phyloP scores from a whole-genome alignment of 2,888 invertebrate genomes.

The Beris morrisii region DNA sequence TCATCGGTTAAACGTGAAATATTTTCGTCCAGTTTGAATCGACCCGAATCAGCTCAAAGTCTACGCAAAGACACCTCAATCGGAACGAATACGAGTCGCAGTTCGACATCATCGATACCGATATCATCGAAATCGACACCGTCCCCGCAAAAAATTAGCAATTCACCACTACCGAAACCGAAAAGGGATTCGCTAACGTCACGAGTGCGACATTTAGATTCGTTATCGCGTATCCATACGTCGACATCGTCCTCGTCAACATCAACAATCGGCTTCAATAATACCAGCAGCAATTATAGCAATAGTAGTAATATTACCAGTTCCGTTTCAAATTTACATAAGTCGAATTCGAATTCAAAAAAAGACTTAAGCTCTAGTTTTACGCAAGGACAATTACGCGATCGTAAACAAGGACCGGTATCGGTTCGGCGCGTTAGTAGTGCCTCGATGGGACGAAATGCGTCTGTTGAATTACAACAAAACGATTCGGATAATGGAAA shows the following conservation, averaged over 20 bases:
- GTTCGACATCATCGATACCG: constrained; percentile 54
- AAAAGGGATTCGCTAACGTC: constrained; percentile 60
- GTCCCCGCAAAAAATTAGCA: constrained; percentile 46
- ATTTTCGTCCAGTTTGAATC: constrained; percentile 46
- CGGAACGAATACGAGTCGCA: constrained; percentile 48
- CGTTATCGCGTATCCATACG: constrained; percentile 55
- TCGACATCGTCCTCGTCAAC: constrained; percentile 45
- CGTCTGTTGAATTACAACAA: constrained; percentile 40
- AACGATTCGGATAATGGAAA: constrained; percentile 55
- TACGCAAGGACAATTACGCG: constrained; percentile 41
- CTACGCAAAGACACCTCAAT: constrained; percentile 50
- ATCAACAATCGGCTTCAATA: constrained; percentile 30
- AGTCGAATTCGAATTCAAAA: constrained; percentile 39
- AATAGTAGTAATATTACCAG: constrained; percentile 32
- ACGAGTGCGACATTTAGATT: constrained; percentile 59
- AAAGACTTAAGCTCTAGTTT: constrained; percentile 42
- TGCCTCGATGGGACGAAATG: constrained; percentile 51
- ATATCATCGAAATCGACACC: constrained; percentile 46
- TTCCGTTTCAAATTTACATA: constrained; percentile 32
- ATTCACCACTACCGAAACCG: constrained; percentile 53
- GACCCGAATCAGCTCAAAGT: constrained; percentile 61
- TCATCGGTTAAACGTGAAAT: constrained; percentile 35
- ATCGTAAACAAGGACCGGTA: constrained; percentile 42
- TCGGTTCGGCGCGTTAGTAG: constrained; percentile 50
- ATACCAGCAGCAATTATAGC: constrained; percentile 16